Evolutionary conservation across 2,888 invertebrate genomes (phyloP).

Genomic region (Torymus auratus): DNA sequence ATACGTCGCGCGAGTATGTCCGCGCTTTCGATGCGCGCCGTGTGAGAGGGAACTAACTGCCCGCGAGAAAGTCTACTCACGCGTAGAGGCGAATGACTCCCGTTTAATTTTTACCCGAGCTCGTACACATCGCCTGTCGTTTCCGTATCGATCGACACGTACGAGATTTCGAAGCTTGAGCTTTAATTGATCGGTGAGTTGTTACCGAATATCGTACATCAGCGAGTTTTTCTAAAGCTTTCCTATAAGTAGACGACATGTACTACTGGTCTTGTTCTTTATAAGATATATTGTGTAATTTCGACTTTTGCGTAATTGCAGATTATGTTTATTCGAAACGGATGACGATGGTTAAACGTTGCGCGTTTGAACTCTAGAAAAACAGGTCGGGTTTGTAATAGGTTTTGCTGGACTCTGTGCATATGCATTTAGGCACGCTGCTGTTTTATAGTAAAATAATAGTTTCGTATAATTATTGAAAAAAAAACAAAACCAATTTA

Average conservation of each 20-base stretch:
- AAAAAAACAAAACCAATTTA: too few species aligned
- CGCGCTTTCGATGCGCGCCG: background rate
- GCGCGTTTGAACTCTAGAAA: too few species aligned
- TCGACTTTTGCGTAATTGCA: conserved; percentile 23
- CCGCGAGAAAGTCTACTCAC: conserved; percentile 11
- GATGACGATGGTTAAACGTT: background rate
- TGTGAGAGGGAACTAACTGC: conserved; percentile 21
- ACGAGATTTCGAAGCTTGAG: too few species aligned
- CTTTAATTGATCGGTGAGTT: too few species aligned
- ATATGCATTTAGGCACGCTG: too few species aligned
- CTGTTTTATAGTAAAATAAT: too few species aligned
- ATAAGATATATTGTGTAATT: conserved; percentile 19
- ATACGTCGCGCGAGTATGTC: background rate
- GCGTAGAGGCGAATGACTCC: conserved; percentile 12
- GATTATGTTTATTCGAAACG: conserved; percentile 9
- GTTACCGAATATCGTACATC: too few species aligned
- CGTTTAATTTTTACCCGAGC: conserved; percentile 4
- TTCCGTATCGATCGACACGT: too few species aligned
- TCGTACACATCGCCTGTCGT: background rate
- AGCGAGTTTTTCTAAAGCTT: conserved; percentile 19
- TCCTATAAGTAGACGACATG: conserved; percentile 4
- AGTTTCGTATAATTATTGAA: too few species aligned
- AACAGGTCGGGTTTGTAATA: too few species aligned
- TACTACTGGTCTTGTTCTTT: background rate
- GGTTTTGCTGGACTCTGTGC: too few species aligned